Percentiles rank a stretch among this genome's conserved stretches.
Conservation (phyloP, 2,888 invertebrate species). For the Monochamus alternatus region DNA sequence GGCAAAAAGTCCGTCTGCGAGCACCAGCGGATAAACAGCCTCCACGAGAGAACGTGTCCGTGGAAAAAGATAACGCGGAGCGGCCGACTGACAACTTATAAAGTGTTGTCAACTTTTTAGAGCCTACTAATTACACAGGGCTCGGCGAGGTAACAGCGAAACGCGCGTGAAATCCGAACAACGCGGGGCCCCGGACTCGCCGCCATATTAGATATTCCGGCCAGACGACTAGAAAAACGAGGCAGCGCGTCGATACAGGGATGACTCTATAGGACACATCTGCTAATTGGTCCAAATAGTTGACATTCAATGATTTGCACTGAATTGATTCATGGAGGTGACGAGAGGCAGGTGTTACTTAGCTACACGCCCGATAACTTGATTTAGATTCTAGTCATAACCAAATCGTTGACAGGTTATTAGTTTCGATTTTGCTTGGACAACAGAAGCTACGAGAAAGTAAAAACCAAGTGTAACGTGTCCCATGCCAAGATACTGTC, state of each 20-base stretch:
- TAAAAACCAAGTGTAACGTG: no score
- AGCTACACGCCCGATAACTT: neutral
- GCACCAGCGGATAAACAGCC: conserved; percentile 48
- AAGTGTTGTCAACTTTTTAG: conserved; percentile 63
- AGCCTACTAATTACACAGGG: conserved; percentile 60
- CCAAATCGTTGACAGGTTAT: neutral
- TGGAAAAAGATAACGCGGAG: conserved; percentile 54
- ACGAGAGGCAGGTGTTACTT: conserved; percentile 2
- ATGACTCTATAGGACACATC: conserved; percentile 51
- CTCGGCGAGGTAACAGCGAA: conserved; percentile 52
- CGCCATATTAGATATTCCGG: conserved; percentile 44
- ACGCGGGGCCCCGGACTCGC: conserved; percentile 44
- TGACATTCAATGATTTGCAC: conserved; percentile 17
- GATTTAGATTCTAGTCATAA: conserved; percentile 8
- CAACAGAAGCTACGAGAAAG: no score
- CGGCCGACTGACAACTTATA: conserved; percentile 61
- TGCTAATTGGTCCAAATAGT: conserved; percentile 49
- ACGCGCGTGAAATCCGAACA: conserved; percentile 57
- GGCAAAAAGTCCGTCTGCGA: conserved; percentile 46
- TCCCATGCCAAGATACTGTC: no score
- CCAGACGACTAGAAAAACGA: conserved; percentile 31
- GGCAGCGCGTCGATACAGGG: conserved; percentile 33
- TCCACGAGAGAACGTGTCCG: conserved; percentile 53
- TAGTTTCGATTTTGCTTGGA: no score
- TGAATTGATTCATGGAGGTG: neutral